phyloP scores from a whole-genome alignment of 2,888 invertebrate genomes.

The Sthenelais limicola region DNA sequence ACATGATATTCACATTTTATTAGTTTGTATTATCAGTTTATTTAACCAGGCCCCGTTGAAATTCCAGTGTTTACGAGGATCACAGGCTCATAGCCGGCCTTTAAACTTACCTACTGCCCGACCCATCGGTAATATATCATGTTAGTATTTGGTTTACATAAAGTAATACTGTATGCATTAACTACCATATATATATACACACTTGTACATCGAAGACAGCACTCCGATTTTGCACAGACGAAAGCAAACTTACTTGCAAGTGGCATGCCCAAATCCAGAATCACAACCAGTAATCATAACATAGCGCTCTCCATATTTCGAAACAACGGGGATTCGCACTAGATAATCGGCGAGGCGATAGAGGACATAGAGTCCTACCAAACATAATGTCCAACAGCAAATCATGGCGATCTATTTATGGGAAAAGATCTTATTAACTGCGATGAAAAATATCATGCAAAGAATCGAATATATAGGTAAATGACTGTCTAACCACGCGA shows the following conservation, averaged over 20 bases:
- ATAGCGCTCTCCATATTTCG: conserved; percentile 8
- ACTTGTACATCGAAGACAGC: too few relatives aligned
- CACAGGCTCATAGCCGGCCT: neutral
- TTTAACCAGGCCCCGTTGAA: too few relatives aligned
- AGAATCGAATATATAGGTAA: too few relatives aligned
- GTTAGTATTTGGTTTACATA: neutral
- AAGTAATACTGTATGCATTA: too few relatives aligned
- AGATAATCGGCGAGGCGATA: conserved; percentile 15
- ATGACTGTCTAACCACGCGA: too few relatives aligned
- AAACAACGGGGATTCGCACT: neutral
- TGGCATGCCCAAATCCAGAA: conserved; percentile 41
- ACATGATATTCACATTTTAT: too few relatives aligned
- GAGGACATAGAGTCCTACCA: conserved; percentile 4
- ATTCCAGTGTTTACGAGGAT: too few relatives aligned
- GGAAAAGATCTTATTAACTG: too few relatives aligned
- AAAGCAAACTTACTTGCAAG: conserved; percentile 3
- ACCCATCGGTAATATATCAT: neutral
- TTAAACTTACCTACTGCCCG: neutral
- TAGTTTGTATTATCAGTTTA: too few relatives aligned
- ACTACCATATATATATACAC: neutral
- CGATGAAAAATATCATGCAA: too few relatives aligned
- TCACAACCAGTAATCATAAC: conserved; percentile 43
- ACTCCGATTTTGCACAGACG: neutral
- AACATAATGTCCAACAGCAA: too few relatives aligned
- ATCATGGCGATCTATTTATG: too few relatives aligned